Evolutionary conservation across 2,888 invertebrate genomes (phyloP).

Genomic region (Oxyteleia sp.): DNA sequence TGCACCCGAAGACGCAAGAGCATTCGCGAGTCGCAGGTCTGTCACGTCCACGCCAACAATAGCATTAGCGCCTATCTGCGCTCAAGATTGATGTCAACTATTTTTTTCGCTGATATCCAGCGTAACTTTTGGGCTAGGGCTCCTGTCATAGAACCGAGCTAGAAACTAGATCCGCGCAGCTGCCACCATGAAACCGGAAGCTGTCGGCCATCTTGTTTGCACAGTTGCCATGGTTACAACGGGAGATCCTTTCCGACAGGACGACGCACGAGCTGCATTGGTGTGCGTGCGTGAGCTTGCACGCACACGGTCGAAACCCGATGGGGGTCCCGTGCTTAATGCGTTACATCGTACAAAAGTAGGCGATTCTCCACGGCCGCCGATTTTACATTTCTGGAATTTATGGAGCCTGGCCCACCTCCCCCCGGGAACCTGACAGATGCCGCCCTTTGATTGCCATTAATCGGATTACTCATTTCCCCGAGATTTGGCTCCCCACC

Average conservation of each 20-base stretch:
- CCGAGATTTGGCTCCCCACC: constrained; percentile 13
- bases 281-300: constrained; percentile 35
- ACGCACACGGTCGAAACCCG: constrained; percentile 70
- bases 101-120: constrained; percentile 34
- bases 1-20: neutral
- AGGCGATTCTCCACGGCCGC: constrained; percentile 79
- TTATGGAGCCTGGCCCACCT: constrained; percentile 77
- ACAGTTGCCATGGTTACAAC: constrained; percentile 87
- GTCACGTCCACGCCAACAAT: neutral
- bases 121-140: constrained; percentile 27
- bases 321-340: constrained; percentile 82
- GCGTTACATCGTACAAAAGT: constrained; percentile 80
- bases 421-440: constrained; percentile 77
- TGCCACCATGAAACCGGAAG: constrained; percentile 86
- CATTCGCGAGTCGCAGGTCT: neutral
- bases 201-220: constrained; percentile 87
- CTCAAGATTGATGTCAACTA: constrained; percentile 37
- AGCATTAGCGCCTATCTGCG: constrained; percentile 13
- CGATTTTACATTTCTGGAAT: constrained; percentile 87
- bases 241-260: constrained; percentile 84
- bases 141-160: constrained; percentile 77
- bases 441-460: constrained; percentile 83
- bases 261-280: constrained; percentile 74
- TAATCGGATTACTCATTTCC: constrained; percentile 82
- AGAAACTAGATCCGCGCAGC: constrained; percentile 87